A percentile compares a stretch with the other conserved stretches of the same genome.
These are phyloP conservation scores for Aurelia coerulea DNA, from an alignment of 30 jellyfish, hydroid and myxozoan species.

Conservation along the genomic window DNA sequence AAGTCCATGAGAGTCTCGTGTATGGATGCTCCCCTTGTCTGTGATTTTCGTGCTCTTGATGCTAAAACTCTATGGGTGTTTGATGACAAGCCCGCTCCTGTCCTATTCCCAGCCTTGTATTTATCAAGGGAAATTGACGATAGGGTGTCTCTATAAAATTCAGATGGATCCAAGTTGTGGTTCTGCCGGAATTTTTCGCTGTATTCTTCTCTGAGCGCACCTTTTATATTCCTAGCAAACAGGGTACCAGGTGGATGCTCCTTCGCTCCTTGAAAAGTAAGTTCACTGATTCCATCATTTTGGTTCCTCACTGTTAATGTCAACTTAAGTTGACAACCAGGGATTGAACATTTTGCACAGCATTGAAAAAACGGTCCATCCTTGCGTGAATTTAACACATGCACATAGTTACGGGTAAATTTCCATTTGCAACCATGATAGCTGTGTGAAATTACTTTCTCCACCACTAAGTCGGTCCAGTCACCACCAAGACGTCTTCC, in stretches of 20 bases:
- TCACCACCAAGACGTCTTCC: background rate
- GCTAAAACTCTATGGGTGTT: background rate
- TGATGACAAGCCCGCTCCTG: conserved; percentile 6
- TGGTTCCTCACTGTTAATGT: background rate
- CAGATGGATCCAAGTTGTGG: conserved; percentile 13
- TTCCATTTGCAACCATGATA: conserved; percentile 9
- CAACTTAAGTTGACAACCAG: background rate
- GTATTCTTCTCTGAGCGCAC: conserved; percentile 10
- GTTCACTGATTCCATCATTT: conserved; percentile 13
- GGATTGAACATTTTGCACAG: background rate
- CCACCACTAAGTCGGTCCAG: background rate
- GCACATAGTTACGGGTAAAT: conserved; percentile 18
- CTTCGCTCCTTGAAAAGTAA: background rate
- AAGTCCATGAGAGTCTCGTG: conserved; percentile 10
- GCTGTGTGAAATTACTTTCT: background rate
- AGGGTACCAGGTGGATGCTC: conserved; percentile 5
- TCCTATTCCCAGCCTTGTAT: conserved; percentile 20
- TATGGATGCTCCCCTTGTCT: conserved; percentile 7
- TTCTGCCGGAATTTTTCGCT: background rate
- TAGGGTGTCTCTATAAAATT: conserved; percentile 4
- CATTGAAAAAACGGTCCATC: conserved; percentile 4
- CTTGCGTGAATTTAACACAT: background rate
- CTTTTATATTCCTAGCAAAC: conserved; percentile 18
- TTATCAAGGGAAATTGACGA: background rate
- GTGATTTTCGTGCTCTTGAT: background rate